Evolutionary conservation across 2,113 vertebrate species (phyloP), one percentile per base, ranked within the genome.

Genomic region (Riparia riparia): DNA sequence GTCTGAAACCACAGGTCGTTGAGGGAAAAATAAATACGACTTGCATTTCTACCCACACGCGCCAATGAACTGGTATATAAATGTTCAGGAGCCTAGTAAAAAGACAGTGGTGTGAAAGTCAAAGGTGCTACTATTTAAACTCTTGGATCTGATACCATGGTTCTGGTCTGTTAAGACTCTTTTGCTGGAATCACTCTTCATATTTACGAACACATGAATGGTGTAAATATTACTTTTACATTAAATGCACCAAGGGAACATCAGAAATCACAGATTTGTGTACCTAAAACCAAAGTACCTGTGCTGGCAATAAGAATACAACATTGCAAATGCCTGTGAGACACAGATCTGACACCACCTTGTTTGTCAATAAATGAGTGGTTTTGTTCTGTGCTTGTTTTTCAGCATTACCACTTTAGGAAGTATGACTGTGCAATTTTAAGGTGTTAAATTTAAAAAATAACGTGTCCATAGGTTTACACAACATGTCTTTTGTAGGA

Each of bases 1-100:
- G 96, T 61, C 99, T 99, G 96, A 82, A 96, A 81, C 17, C 49
- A 81, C n/a, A 15, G 21, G 73, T 39, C 10, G 7, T 71, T 9
- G 58, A 61, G 53, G 81, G 90, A 41, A 72, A 61, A 78, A 37
- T 19, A 44, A 76, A 60, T 20, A 47, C 44, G n/a, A 10, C 26
- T 17, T 50, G 20, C 68, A 37, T 18, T 77, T 53, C 37, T 65
- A 34, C 29, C 58, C 25, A 42, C 37, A 47, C 2, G 6, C 31
- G 26, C 19, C 31, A 76, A 29, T 39, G 44, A 53, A 54, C 32
- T 34, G 42, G 64, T 9, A 68, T 29, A 14, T 28, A 69, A 57
- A 34, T 41, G 64, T 44, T 41, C n/a, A 61, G 29, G 16, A 50
- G 22, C 31, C 28, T 17, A 19, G 19, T 31, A 32, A 66, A 69